Conservation (phyloP, 2,113 vertebrate species). For the Hemicordylus capensis region DNA sequence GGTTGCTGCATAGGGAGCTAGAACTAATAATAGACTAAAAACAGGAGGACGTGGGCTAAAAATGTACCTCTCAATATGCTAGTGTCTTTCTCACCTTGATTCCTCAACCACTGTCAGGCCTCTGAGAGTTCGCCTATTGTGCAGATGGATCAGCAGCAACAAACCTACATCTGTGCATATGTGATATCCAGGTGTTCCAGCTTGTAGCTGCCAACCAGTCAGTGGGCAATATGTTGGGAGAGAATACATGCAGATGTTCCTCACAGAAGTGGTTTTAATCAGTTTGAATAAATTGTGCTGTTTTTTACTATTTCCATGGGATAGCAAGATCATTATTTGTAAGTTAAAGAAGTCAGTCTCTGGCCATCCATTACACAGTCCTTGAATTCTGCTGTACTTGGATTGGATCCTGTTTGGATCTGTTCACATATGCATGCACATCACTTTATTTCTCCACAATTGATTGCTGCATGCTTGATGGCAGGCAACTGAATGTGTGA, state of each 20-base stretch:
- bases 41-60: neutral
- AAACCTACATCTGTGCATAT: slow-evolving; percentile 2
- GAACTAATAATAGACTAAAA: neutral
- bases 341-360: slow-evolving; percentile 6
- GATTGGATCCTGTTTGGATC: neutral
- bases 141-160: fast-evolving
- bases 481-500: neutral
- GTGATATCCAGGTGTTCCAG: neutral
- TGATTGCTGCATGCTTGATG: neutral
- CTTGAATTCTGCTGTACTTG: neutral
- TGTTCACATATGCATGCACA: neutral
- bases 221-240: neutral
- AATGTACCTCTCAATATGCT: neutral
- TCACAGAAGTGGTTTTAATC: slow-evolving; percentile 1
- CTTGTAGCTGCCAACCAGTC: neutral
- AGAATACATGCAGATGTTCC: slow-evolving; percentile 13
- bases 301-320: slow-evolving; percentile 1
- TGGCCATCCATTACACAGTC: neutral
- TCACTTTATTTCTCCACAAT: neutral
- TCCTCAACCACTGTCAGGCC: neutral
- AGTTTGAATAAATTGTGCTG: slow-evolving; percentile 1
- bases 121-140: neutral
- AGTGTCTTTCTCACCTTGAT: slow-evolving; percentile 4
- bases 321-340: neutral
- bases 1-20: neutral